Conservation (phyloP, 1,140 invertebrate genomes). For the Archegozetes longisetosus region DNA sequence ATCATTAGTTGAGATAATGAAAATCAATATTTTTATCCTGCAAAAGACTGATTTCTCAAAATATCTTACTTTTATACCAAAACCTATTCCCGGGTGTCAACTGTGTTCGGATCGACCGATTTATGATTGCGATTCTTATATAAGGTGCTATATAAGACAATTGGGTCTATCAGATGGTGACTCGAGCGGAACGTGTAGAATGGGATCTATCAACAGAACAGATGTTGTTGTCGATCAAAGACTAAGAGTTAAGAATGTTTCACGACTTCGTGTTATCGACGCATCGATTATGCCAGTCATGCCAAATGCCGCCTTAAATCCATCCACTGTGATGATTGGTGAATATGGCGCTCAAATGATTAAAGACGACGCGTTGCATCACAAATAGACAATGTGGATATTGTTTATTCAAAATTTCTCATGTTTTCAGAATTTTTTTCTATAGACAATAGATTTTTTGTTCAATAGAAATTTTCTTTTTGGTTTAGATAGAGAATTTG, state of each 20-base stretch:
- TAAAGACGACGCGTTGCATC: no score
- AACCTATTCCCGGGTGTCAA: background rate
- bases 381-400: no score
- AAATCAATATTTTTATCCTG: background rate
- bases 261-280: slow-evolving; percentile 33
- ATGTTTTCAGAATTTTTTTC: no score
- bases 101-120: slow-evolving; percentile 43
- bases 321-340: slow-evolving; percentile 62
- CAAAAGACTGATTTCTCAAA: background rate
- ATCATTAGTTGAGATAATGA: slow-evolving; percentile 52
- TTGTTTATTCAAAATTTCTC: no score
- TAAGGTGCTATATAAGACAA: slow-evolving; percentile 65
- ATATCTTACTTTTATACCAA: background rate
- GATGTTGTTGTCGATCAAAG: slow-evolving; percentile 63
- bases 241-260: slow-evolving; percentile 33
- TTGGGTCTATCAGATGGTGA: slow-evolving; percentile 67
- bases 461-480: no score
- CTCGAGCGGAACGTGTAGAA: slow-evolving; percentile 42
- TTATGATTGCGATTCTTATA: slow-evolving; percentile 59
- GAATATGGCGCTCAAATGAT: slow-evolving; percentile 70
- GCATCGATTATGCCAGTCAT: slow-evolving; percentile 39
- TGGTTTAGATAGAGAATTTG: no score
- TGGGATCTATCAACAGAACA: slow-evolving; percentile 50
- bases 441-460: no score
- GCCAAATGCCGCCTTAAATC: slow-evolving; percentile 57